Evolutionary conservation across 2,888 invertebrate genomes (phyloP).

Genomic region (Synergus gifuensis): DNA sequence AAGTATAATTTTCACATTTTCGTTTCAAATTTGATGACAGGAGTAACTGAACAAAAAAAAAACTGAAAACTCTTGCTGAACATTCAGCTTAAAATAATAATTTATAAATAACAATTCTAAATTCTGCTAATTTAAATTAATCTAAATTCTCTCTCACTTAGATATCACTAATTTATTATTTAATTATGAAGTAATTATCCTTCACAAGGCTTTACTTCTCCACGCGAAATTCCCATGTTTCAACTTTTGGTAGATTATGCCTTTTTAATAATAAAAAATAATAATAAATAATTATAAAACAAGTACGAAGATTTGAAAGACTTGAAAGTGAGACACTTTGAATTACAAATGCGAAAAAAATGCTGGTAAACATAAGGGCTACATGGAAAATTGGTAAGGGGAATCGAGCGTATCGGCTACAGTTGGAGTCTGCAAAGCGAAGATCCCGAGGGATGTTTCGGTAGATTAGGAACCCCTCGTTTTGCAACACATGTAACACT

Average conservation of each 20-base stretch:
- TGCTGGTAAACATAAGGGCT: slow-evolving; percentile 14
- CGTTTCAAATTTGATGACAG: not conserved
- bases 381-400: slow-evolving; percentile 26
- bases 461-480: slow-evolving; percentile 76
- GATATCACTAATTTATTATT: no score
- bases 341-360: slow-evolving; percentile 21
- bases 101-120: no score
- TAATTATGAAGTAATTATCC: no score
- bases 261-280: no score
- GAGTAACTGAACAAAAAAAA: no score
- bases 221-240: not conserved
- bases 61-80: no score
- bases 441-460: slow-evolving; percentile 71
- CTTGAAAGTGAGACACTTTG: slow-evolving; percentile 1
- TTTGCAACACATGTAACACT: slow-evolving; percentile 70
- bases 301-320: not conserved
- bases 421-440: slow-evolving; percentile 44
- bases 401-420: slow-evolving; percentile 29
- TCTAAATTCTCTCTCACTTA: no score
- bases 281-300: no score
- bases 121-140: no score
- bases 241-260: not conserved
- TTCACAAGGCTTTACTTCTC: no score
- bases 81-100: no score
- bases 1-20: not conserved